Evolutionary conservation across 1,140 invertebrate genomes (phyloP), one percentile per base, ranked within the genome.

Genomic region (Drosophila orosa): DNA sequence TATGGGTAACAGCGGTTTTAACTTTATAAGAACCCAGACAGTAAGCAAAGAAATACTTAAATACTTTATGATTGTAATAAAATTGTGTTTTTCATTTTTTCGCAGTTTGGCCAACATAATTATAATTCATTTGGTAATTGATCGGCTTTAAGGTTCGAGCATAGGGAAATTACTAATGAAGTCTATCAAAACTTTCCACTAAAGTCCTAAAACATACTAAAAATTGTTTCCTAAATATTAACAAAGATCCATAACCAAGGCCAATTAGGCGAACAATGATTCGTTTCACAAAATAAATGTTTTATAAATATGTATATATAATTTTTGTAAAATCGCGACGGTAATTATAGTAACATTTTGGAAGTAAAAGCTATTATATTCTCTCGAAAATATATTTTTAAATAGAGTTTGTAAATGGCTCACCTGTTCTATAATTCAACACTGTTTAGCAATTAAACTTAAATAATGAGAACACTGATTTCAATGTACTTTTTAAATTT

Each of bases 391-490:
- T 35, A 33, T 8, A 17, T 17, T 2, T 33, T 22, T 22, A 17
- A 47, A 24, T 52, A 25, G 9, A 15, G 2, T 50, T 13, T 13
- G 17, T 15, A 8, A 39, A 10, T 27, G 22, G 27, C 60, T 62
- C 52, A 62, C 60, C 60, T 57, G 50, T n/a, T 17, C 2, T 54
- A 17, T 15, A n/a, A 22, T 22, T 60, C 12, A 57, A 45, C 24
- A 57, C 55, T 19, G 50, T 31, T 33, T 10, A 12, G 5, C n/a
- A 54, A 17, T 31, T 31, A 8, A 54, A 55, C 13, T 59, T 3
- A 17, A 33, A 25, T 19, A 19, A 48, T 37, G 15, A 17, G 1
- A 61, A 6, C 67, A 71, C 67, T 56, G 71, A 33, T 45, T 63
- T n/a, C 42, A 56, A 25, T 19, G 12, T 10, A 48, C 12, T 74